These are phyloP conservation scores for Chrysodeixis includens DNA, from an alignment of 2,888 invertebrate species.

Conservation along the genomic window DNA sequence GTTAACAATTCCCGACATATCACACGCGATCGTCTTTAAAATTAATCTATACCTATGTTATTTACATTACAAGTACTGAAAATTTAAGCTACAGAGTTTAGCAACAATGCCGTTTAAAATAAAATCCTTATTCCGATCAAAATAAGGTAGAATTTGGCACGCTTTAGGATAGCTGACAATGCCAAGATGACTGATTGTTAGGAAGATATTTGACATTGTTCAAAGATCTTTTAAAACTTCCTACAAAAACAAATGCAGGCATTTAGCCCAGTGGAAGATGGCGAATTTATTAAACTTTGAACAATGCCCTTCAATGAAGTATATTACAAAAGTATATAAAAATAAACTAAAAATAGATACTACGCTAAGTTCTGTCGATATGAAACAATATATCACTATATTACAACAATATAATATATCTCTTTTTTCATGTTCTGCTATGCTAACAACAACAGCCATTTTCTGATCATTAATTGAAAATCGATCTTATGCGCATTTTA, in stretches of 20 bases:
- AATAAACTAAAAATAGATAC: slow-evolving; percentile 32
- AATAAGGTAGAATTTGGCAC: slow-evolving; percentile 52
- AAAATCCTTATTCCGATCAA: slow-evolving; percentile 16
- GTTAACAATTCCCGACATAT: slow-evolving; percentile 34
- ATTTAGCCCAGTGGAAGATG: not conserved
- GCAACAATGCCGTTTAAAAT: slow-evolving; percentile 37
- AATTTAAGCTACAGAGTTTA: slow-evolving; percentile 41
- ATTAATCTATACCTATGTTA: slow-evolving; percentile 35
- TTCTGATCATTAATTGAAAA: not conserved
- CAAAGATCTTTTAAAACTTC: slow-evolving; percentile 19
- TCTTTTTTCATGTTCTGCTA: slow-evolving; percentile 16
- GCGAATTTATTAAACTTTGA: not conserved
- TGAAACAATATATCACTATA: slow-evolving; percentile 20
- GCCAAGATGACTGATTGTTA: slow-evolving; percentile 21
- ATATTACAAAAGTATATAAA: slow-evolving; percentile 45
- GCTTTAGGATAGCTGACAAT: slow-evolving; percentile 37
- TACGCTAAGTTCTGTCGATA: slow-evolving; percentile 28
- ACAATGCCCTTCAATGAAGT: slow-evolving; percentile 33
- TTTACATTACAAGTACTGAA: slow-evolving; percentile 40
- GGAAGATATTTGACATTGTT: slow-evolving; percentile 26
- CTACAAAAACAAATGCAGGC: slow-evolving; percentile 1
- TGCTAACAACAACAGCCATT: not conserved
- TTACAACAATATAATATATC: slow-evolving; percentile 20
- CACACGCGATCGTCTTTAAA: slow-evolving; percentile 35
- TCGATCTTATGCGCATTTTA: not conserved